phyloP scores from a whole-genome alignment of 2,113 vertebrate genomes.

The Glareola pratincola region DNA sequence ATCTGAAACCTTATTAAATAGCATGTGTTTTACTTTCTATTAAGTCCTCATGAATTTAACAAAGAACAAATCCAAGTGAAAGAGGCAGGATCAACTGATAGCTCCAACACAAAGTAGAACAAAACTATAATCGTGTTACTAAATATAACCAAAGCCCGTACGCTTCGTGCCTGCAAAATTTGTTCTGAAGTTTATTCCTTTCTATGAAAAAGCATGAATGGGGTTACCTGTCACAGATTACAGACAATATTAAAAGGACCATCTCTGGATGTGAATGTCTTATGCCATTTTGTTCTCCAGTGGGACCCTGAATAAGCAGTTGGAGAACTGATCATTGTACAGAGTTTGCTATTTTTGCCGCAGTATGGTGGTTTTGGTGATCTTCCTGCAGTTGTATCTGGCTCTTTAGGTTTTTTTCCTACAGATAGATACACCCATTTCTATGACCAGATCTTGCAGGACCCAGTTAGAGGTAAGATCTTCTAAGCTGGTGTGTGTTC shows the following conservation, averaged over 20 bases:
- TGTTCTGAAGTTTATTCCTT: neutral
- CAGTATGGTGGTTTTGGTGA: neutral
- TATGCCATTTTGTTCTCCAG: rapidly evolving
- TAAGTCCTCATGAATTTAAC: conserved; percentile 29
- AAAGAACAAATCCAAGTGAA: conserved; percentile 31
- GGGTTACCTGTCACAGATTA: neutral
- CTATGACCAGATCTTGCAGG: neutral
- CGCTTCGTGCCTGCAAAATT: neutral
- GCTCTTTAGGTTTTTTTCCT: neutral
- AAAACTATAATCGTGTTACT: neutral
- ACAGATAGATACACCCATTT: neutral
- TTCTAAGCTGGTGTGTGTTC: neutral
- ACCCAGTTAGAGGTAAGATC: neutral
- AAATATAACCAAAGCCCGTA: neutral
- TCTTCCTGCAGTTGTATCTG: neutral
- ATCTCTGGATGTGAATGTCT: neutral
- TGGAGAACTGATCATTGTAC: neutral
- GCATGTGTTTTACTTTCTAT: conserved; percentile 1
- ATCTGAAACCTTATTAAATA: conserved; percentile 33
- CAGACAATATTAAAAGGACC: neutral
- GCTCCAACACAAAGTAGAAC: neutral
- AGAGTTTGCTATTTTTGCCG: neutral
- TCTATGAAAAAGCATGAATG: neutral
- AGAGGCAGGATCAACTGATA: neutral
- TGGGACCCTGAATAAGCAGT: neutral